These are phyloP conservation scores for Melanophora roralis DNA, from an alignment of 2,888 invertebrate genomes.

Conservation along the genomic window DNA sequence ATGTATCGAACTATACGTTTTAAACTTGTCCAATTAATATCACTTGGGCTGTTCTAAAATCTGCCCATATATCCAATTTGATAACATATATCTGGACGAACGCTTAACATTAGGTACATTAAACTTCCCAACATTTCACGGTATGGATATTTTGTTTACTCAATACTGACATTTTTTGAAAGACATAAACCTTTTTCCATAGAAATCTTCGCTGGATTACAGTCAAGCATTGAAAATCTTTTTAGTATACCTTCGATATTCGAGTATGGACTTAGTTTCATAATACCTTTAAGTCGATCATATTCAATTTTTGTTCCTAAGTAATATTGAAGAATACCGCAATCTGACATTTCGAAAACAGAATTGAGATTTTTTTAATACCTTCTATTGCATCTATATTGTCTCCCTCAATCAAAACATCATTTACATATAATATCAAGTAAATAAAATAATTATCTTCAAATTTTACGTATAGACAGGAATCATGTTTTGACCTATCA, in stretches of 20 bases:
- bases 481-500: background rate
- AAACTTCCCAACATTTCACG: conserved; percentile 1
- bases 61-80: background rate
- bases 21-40: too few species aligned
- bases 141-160: background rate
- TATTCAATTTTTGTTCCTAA: conserved; percentile 13
- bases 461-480: background rate
- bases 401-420: background rate
- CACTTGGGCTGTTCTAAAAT: too few species aligned
- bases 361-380: background rate
- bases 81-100: too few species aligned
- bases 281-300: background rate
- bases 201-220: background rate
- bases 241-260: background rate
- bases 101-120: background rate
- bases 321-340: background rate
- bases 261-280: background rate
- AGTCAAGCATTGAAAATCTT: background rate
- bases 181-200: conserved; percentile 17
- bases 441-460: background rate
- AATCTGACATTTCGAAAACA: background rate
- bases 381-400: background rate
- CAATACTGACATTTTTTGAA: background rate
- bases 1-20: too few species aligned
- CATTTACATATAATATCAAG: background rate